phyloP scores from a whole-genome alignment of 2,797 vertebrate genomes.

The Merluccius polli region DNA sequence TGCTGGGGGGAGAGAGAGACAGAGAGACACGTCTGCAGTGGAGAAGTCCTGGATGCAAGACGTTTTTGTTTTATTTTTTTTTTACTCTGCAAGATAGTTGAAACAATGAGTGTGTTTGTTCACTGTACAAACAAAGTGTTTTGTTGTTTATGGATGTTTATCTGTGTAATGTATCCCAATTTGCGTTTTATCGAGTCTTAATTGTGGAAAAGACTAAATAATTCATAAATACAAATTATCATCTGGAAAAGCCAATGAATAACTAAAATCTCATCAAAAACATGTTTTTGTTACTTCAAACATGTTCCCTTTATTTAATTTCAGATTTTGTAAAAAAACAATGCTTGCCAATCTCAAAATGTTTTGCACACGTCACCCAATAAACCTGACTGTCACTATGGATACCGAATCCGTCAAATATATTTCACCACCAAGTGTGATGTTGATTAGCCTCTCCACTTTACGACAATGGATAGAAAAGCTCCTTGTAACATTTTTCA shows the following conservation, averaged over 20 bases:
- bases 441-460: neutral
- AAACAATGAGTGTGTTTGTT: neutral
- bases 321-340: conserved; percentile 1
- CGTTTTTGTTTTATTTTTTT: neutral
- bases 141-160: neutral
- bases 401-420: neutral
- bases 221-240: neutral
- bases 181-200: neutral
- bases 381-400: too few relatives aligned
- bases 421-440: neutral
- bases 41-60: too few relatives aligned
- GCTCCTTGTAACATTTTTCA: too few relatives aligned
- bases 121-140: neutral
- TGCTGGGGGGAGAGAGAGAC: neutral
- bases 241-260: neutral
- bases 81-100: neutral
- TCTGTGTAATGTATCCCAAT: neutral
- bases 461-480: too few relatives aligned
- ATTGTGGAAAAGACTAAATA: neutral
- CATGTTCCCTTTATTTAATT: neutral
- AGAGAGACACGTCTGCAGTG: neutral
- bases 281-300: neutral
- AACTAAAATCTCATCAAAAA: neutral
- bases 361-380: neutral
- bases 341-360: neutral